These are phyloP conservation scores for Peromyscus aztecus DNA, from an alignment of 2,797 vertebrate genomes.

Conservation along the genomic window DNA sequence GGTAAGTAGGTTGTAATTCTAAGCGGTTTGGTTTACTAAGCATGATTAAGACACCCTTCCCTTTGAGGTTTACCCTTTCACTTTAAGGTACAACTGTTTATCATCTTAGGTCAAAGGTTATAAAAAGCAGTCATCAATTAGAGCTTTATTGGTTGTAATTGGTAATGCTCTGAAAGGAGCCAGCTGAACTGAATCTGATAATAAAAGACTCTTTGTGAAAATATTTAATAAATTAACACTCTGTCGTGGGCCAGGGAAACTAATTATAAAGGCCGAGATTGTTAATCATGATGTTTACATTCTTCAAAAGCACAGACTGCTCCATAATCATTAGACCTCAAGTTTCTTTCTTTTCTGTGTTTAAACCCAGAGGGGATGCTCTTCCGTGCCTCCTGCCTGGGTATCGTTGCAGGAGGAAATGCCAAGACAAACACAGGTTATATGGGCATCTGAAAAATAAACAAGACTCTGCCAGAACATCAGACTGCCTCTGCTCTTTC, in stretches of 20 bases:
- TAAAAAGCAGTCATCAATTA: constrained; percentile 84
- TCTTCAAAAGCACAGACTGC: constrained; percentile 69
- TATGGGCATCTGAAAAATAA: constrained; percentile 77
- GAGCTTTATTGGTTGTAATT: constrained; percentile 82
- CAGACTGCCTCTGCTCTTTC: constrained; percentile 59
- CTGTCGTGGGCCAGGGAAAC: constrained; percentile 70
- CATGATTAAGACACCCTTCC: constrained; percentile 71
- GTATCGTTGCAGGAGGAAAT: constrained; percentile 63
- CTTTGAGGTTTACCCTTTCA: constrained; percentile 82
- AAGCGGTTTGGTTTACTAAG: constrained; percentile 68
- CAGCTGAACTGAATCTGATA: constrained; percentile 79
- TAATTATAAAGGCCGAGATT: constrained; percentile 82
- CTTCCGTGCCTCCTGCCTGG: constrained; percentile 74
- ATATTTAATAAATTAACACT: constrained; percentile 86
- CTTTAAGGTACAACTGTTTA: constrained; percentile 78
- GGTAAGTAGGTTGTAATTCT: constrained; percentile 79
- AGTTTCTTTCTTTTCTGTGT: constrained; percentile 70
- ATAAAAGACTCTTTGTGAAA: constrained; percentile 86
- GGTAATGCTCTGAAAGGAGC: constrained; percentile 78
- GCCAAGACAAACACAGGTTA: constrained; percentile 79
- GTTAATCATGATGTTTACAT: constrained; percentile 78
- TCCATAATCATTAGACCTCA: constrained; percentile 74
- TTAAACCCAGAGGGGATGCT: constrained; percentile 77
- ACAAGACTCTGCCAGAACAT: constrained; percentile 64
- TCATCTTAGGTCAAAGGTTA: constrained; percentile 82